These are phyloP conservation scores for Actinia equina DNA, from an alignment of 64 coral and sea anemone genomes.

Conservation along the genomic window DNA sequence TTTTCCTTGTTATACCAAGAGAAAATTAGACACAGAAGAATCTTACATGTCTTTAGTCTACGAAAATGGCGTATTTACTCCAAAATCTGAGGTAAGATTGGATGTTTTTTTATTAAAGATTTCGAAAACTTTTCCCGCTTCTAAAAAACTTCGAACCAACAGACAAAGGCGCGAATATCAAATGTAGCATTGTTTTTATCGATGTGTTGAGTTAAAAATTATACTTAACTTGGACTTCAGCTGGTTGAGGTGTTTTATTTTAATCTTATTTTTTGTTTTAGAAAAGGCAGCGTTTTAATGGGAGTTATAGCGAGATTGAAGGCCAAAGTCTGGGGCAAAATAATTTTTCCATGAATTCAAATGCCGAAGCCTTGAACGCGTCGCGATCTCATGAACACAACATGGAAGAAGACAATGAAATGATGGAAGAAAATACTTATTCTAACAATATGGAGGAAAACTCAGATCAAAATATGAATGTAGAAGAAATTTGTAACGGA, in stretches of 20 bases:
- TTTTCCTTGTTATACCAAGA: conserved; percentile 8
- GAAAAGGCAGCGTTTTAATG: conserved; percentile 21
- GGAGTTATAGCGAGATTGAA: neutral
- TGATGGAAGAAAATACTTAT: neutral
- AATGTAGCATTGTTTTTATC: neutral
- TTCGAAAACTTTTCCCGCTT: conserved; percentile 11
- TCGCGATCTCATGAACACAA: neutral
- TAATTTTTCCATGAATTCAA: neutral
- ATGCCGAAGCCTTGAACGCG: neutral
- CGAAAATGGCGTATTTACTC: conserved; percentile 5
- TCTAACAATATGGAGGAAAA: neutral
- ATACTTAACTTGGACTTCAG: neutral
- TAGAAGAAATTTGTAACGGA: neutral
- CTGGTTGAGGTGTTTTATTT: neutral
- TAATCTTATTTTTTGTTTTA: neutral
- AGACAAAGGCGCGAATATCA: conserved; percentile 10
- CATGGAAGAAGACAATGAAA: neutral
- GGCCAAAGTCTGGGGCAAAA: neutral
- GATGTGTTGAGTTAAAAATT: neutral
- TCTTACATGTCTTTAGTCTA: neutral
- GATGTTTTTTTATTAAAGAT: neutral
- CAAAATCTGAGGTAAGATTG: conserved; percentile 12
- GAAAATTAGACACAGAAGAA: conserved; percentile 2
- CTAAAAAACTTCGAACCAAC: neutral
- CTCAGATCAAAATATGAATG: neutral